These are phyloP conservation scores for Diplodus puntazzo DNA, from an alignment of 2,797 vertebrate species.

Conservation along the genomic window DNA sequence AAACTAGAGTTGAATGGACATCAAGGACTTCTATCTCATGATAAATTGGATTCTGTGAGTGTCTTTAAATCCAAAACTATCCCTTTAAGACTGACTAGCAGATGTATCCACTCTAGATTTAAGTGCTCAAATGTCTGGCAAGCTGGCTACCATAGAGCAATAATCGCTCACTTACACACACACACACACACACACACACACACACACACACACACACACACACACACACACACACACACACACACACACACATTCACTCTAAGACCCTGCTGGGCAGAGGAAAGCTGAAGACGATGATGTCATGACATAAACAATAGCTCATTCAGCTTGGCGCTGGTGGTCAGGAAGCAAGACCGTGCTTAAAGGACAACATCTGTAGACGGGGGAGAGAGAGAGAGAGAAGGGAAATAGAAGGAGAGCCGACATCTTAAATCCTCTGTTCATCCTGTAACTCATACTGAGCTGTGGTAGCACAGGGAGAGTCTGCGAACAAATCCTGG, in stretches of 20 bases:
- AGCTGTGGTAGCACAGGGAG: conserved; percentile 28
- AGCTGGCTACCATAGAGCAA: conserved; percentile 62
- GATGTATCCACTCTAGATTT: conserved; percentile 78
- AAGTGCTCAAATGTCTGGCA: conserved; percentile 75
- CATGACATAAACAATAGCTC: conserved; percentile 88
- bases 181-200: conserved; percentile 24
- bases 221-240: no score
- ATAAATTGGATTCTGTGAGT: conserved; percentile 30
- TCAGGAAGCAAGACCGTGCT: conserved; percentile 85
- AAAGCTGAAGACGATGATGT: conserved; percentile 87
- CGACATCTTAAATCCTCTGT: conserved; percentile 48
- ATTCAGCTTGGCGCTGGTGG: conserved; percentile 83
- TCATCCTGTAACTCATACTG: conserved; percentile 48
- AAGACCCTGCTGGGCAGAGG: conserved; percentile 80
- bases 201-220: no score
- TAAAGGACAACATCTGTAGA: conserved; percentile 87
- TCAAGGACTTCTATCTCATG: conserved; percentile 11
- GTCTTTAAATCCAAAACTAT: conserved; percentile 47
- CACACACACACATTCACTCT: conserved; percentile 30
- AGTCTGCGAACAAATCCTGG: conserved; percentile 47
- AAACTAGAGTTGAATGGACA: conserved; percentile 14
- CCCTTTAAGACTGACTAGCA: conserved; percentile 69
- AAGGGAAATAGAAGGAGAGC: conserved; percentile 17
- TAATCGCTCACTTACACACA: conserved; percentile 61
- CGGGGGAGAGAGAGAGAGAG: conserved; percentile 4